A percentile compares a stretch with the other conserved stretches of the same genome.
Conservation (phyloP, 2,888 invertebrate genomes). For the Steinernema carpocapsae region DNA sequence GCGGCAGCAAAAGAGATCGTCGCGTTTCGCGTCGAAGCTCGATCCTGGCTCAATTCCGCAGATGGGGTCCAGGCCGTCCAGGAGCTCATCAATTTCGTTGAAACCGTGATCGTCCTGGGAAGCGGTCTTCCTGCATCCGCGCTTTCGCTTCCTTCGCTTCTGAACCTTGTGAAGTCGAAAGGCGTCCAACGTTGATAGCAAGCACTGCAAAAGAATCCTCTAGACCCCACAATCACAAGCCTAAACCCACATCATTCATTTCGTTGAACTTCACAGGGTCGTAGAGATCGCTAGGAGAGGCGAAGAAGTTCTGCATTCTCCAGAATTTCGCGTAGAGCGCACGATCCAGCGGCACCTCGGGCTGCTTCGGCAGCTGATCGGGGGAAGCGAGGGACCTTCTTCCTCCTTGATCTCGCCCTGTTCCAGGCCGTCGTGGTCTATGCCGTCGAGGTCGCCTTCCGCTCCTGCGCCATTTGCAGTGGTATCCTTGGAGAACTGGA, state of each 20-base stretch:
- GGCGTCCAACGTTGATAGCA: background rate
- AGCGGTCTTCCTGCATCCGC: background rate
- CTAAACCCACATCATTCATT: background rate
- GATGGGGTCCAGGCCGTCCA: background rate
- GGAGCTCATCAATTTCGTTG: background rate
- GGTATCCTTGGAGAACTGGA: background rate
- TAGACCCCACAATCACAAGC: background rate
- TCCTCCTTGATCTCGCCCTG: conserved; percentile 29
- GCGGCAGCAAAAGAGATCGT: conserved; percentile 14
- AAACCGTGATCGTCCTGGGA: background rate
- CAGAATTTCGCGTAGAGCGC: conserved; percentile 14
- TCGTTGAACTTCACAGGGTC: background rate
- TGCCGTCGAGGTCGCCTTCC: background rate
- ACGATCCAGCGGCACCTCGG: background rate
- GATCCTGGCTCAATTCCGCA: conserved; percentile 17
- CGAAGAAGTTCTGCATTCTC: conserved; percentile 23
- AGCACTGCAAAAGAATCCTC: conserved; percentile 3
- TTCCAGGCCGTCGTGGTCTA: conserved; percentile 2
- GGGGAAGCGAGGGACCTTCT: conserved; percentile 17
- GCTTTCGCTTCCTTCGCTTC: conserved; percentile 19
- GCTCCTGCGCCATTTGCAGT: background rate
- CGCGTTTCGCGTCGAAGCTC: conserved; percentile 14
- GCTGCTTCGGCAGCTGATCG: background rate
- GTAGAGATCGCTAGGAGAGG: background rate
- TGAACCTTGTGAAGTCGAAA: conserved; percentile 17